Evolutionary conservation across 2,113 vertebrate species (phyloP), one percentile per base, ranked within the genome.

Genomic region (Pseudolaguvia tuberculata): DNA sequence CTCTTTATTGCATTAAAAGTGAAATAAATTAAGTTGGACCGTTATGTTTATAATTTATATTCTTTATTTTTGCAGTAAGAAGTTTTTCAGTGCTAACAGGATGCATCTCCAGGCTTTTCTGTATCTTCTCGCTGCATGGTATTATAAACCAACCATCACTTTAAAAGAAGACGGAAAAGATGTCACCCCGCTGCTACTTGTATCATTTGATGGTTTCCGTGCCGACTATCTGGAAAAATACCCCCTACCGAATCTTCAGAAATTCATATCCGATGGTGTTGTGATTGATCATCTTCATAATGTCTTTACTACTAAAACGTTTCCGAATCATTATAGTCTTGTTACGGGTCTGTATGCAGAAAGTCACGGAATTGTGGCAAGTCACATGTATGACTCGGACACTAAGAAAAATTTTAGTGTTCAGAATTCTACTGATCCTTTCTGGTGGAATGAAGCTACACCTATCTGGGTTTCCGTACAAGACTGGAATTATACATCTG

Each of bases 161-260:
- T 31, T 48, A 45, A 21, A 56, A 58, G 21, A 11, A 17, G 55
- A 23, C 0, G 35, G 0, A 59, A 69, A 17, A 20, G 85, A 88
- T 1, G 83, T 83, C 1, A 84, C 87, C 58, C 89, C 91, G 18
- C 89, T 96, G 48, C 87, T 97, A 35, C 85, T 97, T 0, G 84
- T 97, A 63, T 97, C 96, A 4, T 97, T 96, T 18, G 96, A 97
- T 55, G 95, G 95, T 59, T 97, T 98, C 81, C 92, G 94, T 0
- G 95, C 93, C 90, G 96, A 97, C 88, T 98, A 97, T 75, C 83
- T 96, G 15, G 80, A 93, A 56, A 92, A 87, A 48, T 91, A 93
- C 53, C 66, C 92, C 0, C 92, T 89, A 0, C 94, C 94, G 8
- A 89, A 87, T 82, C 96, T 97, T n/a, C 83, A 89, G 47, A 85